Evolutionary conservation across 2,797 vertebrate genomes (phyloP), one percentile per base, ranked within the genome.

Genomic region (Lithobates sylvaticus): DNA sequence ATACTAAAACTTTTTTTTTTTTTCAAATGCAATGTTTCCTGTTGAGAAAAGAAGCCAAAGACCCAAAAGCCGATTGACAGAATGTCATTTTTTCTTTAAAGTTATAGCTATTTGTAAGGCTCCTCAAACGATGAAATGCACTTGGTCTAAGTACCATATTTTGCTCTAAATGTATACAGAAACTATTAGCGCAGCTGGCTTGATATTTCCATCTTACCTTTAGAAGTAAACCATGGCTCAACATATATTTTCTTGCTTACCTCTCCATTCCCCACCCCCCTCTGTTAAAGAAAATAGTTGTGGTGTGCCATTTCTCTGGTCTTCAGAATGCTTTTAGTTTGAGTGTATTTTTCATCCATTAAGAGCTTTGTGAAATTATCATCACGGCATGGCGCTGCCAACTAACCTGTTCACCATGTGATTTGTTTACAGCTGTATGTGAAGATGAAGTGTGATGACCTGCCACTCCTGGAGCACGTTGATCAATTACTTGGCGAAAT

Each of bases 381-480:
- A 72, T 1, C 27, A 26, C 69, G 16, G 18, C 50, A 78, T 69
- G n/a, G n/a, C 47, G 39, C 76, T 42, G 44, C 83, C 50, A 34
- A 18, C 86, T 78, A 64, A 76, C 67, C 70, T 2, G n/a, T 29
- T 42, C 12, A 61, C 27, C 3, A 65, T 88, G 12, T 81, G 76
- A 84, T 84, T 83, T 54, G 7, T 44, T 70, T 69, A 74, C 89
- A 96, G 95, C 91, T 96, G 64, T 94, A 96, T 88, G 50, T 16
- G 80, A 96, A 96, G 90, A 90, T 96, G 86, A 90, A 69, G 10
- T 96, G 95, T 86, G 95, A 96, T 50, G 95, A 96, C 89, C 86
- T 90, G 67, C 93, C 93, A 1, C 86, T 96, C 90, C 85, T 93
- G 89, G 93, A 95, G 85, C 95, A 96, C 13, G 89, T 91, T 18